Conservation (phyloP, 2,113 vertebrate genomes). For the Aegotheles bennettii region DNA sequence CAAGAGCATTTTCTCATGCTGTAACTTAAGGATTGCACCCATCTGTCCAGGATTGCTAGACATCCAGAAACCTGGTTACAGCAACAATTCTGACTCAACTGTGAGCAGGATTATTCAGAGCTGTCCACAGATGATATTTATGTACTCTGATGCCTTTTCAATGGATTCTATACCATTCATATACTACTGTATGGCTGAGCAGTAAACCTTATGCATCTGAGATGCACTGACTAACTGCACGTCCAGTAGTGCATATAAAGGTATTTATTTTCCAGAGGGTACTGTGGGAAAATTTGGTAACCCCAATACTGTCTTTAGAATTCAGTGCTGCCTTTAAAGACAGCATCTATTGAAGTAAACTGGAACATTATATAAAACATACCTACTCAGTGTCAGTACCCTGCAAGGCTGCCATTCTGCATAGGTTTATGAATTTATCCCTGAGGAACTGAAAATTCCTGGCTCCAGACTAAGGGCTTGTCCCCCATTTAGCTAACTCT, state of each 20-base stretch:
- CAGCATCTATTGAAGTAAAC: neutral
- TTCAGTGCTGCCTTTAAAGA: neutral
- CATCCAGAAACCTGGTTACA: neutral
- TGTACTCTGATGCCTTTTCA: neutral
- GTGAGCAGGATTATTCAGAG: neutral
- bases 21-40: neutral
- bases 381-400: neutral
- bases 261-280: neutral
- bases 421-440: neutral
- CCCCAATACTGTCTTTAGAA: neutral
- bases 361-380: accelerated
- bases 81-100: neutral
- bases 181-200: neutral
- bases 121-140: neutral
- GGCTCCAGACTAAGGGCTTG: neutral
- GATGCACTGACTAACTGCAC: neutral
- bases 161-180: neutral
- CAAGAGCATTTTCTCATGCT: neutral
- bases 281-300: neutral
- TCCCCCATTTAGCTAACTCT: neutral
- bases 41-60: neutral
- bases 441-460: neutral
- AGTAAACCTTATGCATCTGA: neutral
- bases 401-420: neutral
- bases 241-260: neutral